These are phyloP conservation scores for Oreochromis spilurus DNA, from an alignment of 2,113 vertebrate species.

Conservation along the genomic window DNA sequence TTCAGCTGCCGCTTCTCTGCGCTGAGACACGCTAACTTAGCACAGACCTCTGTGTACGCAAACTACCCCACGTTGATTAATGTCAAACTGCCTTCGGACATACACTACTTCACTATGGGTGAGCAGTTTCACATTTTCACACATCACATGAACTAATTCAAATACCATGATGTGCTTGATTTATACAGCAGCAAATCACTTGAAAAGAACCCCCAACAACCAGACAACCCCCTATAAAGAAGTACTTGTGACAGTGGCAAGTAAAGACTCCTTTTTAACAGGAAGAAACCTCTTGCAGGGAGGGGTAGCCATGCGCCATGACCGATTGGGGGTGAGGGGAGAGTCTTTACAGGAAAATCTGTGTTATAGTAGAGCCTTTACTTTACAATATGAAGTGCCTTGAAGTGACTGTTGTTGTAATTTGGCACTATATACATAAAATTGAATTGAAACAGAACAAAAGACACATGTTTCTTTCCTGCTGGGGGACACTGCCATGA, in stretches of 20 bases:
- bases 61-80: constrained; percentile 82
- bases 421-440: not conserved
- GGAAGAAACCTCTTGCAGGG: not conserved
- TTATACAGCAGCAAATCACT: not conserved
- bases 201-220: not conserved
- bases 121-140: constrained; percentile 55
- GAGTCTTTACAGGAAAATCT: not conserved
- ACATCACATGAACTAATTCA: not conserved
- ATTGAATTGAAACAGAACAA: not conserved
- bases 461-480: not conserved
- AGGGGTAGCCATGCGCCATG: not conserved
- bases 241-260: not conserved
- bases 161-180: not conserved
- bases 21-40: constrained; percentile 84
- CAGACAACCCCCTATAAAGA: not conserved
- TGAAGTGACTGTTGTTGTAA: not conserved
- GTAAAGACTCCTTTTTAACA: not conserved
- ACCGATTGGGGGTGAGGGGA: not conserved
- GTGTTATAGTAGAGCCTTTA: not conserved
- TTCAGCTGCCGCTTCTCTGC: constrained; percentile 95
- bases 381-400: not conserved
- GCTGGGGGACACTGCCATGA: not conserved
- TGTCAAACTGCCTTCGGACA: constrained; percentile 81
- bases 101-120: constrained; percentile 92
- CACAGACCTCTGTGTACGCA: constrained; percentile 83